phyloP scores from a whole-genome alignment of 2,797 vertebrate species.

The Melanotaenia trifasciata region DNA sequence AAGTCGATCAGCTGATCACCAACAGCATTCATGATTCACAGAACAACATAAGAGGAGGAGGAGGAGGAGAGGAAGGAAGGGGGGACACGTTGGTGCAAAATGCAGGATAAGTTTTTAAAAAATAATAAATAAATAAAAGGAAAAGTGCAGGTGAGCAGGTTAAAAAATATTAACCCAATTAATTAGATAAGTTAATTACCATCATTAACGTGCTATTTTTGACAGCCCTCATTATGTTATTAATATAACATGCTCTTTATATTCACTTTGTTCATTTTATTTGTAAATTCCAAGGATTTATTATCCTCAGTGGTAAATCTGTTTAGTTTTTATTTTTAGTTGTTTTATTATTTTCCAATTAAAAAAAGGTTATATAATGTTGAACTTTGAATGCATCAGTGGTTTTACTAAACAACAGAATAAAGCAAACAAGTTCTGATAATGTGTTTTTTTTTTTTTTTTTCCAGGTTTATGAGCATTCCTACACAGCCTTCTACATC shows the following conservation, averaged over 20 bases:
- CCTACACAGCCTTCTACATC: conserved; percentile 94
- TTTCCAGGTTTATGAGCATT: conserved; percentile 91
- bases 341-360: neutral
- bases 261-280: neutral
- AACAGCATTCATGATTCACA: too few relatives aligned
- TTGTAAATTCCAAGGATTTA: conserved; percentile 3
- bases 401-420: neutral
- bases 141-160: too few relatives aligned
- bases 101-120: too few relatives aligned
- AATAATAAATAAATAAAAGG: too few relatives aligned
- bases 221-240: too few relatives aligned
- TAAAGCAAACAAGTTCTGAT: conserved; percentile 7
- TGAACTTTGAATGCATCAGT: neutral
- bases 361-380: neutral
- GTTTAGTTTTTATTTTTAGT: neutral
- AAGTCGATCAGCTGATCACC: too few relatives aligned
- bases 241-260: neutral
- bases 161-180: too few relatives aligned
- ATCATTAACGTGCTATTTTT: too few relatives aligned
- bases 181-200: too few relatives aligned
- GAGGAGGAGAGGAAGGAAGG: too few relatives aligned
- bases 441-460: conserved; percentile 3
- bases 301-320: conserved; percentile 4
- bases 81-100: too few relatives aligned
- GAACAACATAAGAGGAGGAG: too few relatives aligned